Conservation (phyloP, 2,888 invertebrate species). For the Alloplasta piceator region DNA sequence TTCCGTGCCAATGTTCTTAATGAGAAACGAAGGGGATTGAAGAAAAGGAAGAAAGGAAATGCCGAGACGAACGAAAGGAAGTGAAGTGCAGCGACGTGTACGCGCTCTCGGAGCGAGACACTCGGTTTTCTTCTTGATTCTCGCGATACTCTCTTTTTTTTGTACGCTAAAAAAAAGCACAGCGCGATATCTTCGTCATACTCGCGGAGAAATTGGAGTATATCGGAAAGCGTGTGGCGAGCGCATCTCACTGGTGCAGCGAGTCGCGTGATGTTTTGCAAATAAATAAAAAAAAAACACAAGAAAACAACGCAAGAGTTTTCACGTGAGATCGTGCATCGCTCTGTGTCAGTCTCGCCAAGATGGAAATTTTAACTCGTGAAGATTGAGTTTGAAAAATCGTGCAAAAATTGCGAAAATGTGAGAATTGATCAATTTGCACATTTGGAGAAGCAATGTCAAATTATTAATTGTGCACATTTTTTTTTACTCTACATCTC, state of each 20-base stretch:
- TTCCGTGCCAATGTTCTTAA: no score
- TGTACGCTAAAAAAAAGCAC: not conserved
- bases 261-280: slow-evolving; percentile 13
- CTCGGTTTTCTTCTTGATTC: not conserved
- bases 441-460: no score
- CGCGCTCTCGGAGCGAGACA: not conserved
- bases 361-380: no score
- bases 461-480: no score
- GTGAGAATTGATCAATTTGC: no score
- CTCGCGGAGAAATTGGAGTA: slow-evolving; percentile 63
- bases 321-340: slow-evolving; percentile 6
- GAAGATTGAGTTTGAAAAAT: no score
- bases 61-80: slow-evolving; percentile 15
- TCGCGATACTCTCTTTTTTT: not conserved
- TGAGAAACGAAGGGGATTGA: no score
- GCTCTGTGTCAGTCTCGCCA: not conserved
- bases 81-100: slow-evolving; percentile 59
- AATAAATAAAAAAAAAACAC: not conserved
- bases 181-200: slow-evolving; percentile 14
- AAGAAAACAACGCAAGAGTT: not conserved
- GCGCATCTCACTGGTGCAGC: slow-evolving; percentile 6
- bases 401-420: no score
- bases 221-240: slow-evolving; percentile 39
- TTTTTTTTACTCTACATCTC: no score
- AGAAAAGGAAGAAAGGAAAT: not conserved